Conservation (phyloP, 2,888 invertebrate genomes). For the Barypeithes pellucidus region DNA sequence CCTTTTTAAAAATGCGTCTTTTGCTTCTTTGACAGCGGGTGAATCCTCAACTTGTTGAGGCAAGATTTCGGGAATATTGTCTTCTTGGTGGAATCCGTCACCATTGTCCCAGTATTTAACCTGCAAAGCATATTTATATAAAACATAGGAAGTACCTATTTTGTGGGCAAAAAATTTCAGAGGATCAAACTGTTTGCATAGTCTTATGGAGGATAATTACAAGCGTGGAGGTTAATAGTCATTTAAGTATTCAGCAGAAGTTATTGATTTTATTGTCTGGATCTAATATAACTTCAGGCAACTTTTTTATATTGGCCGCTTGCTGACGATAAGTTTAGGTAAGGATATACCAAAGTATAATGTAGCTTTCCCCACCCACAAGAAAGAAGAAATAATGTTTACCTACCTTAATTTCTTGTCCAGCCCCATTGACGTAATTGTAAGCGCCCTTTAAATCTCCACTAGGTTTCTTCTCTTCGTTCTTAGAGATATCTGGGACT, state of each 20-base stretch:
- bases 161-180: too few species aligned
- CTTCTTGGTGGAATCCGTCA: constrained; percentile 85
- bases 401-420: constrained; percentile 77
- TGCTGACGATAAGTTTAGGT: too few species aligned
- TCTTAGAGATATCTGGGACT: constrained; percentile 82
- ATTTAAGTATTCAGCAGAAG: too few species aligned
- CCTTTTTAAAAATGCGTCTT: constrained; percentile 79
- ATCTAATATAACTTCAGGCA: too few species aligned
- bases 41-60: constrained; percentile 79
- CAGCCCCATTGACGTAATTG: constrained; percentile 77
- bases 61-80: constrained; percentile 79
- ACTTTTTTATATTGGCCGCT: too few species aligned
- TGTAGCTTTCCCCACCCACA: too few species aligned
- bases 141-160: not conserved
- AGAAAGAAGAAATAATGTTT: not conserved
- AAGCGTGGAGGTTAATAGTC: too few species aligned
- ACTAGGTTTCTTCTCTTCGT: constrained; percentile 80
- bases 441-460: constrained; percentile 83
- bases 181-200: too few species aligned
- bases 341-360: not conserved
- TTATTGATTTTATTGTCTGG: too few species aligned
- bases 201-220: too few species aligned
- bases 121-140: constrained; percentile 63
- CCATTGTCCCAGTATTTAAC: constrained; percentile 84
- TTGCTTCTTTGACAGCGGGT: constrained; percentile 80